Conservation (phyloP, 2,113 vertebrate genomes). For the Porphyrio hochstetteri region DNA sequence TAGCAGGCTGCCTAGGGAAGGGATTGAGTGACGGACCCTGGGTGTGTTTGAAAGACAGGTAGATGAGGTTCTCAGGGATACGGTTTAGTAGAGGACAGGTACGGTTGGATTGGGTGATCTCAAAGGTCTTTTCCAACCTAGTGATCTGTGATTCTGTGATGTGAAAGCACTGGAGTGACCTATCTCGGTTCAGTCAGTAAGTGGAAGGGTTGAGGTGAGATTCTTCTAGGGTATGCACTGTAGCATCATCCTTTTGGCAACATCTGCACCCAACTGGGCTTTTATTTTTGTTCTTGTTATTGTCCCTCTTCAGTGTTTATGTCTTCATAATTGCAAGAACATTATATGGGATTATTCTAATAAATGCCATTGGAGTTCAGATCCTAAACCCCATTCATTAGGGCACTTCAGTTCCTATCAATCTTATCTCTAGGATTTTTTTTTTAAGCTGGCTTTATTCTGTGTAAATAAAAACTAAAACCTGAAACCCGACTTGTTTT, state of each 20-base stretch:
- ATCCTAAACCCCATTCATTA: background rate
- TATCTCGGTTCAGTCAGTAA: fast-evolving
- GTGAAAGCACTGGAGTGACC: background rate
- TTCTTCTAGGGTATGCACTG: background rate
- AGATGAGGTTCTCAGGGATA: too few relatives aligned
- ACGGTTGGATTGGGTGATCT: too few relatives aligned
- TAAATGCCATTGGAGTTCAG: background rate
- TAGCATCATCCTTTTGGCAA: background rate
- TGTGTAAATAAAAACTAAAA: background rate
- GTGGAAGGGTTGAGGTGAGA: background rate
- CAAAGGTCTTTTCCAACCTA: too few relatives aligned
- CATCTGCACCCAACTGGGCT: background rate
- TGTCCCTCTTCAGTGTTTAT: background rate
- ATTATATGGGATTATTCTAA: background rate
- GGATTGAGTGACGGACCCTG: too few relatives aligned
- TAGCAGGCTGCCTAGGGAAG: too few relatives aligned
- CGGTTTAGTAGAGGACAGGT: too few relatives aligned
- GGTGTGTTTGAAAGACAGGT: too few relatives aligned
- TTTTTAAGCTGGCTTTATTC: background rate
- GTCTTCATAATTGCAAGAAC: background rate
- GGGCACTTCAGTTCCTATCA: background rate
- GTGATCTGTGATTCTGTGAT: background rate
- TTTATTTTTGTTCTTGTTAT: background rate
- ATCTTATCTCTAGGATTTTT: background rate
- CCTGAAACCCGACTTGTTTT: background rate